phyloP scores from a whole-genome alignment of 2,797 vertebrate species.

The Sebastes paucispinis region DNA sequence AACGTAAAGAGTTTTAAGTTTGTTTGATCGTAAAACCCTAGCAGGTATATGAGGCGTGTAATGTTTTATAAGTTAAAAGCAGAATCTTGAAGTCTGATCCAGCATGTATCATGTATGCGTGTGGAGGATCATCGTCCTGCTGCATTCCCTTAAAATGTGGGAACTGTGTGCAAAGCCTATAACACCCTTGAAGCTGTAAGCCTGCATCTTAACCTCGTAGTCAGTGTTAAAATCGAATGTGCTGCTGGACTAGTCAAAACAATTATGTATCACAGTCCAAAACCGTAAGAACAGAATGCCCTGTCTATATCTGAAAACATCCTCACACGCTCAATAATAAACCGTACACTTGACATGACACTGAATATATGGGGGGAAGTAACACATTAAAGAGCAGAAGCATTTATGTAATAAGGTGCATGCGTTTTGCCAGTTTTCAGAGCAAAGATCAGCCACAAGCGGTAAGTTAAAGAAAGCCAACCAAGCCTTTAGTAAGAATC shows the following conservation, averaged over 20 bases:
- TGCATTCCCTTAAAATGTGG: neutral
- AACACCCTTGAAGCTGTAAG: neutral
- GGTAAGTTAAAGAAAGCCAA: constrained; percentile 27
- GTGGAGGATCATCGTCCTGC: neutral
- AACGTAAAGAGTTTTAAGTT: no score
- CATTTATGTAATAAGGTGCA: neutral
- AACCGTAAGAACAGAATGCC: neutral
- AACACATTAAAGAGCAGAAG: neutral
- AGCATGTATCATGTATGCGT: neutral
- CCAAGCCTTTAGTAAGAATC: constrained; percentile 46
- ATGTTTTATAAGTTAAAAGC: no score
- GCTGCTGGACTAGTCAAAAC: neutral
- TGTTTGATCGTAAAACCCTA: no score
- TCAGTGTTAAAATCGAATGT: neutral
- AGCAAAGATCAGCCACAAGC: constrained; percentile 19
- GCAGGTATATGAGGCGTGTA: no score
- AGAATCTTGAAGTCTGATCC: no score
- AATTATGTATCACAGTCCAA: neutral
- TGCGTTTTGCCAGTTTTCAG: neutral
- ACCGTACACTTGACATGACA: neutral
- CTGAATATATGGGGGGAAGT: neutral
- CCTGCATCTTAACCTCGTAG: neutral
- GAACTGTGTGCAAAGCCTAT: neutral
- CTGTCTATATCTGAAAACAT: neutral
- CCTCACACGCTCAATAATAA: neutral